Conservation (phyloP, 2,113 vertebrate species). For the Asarcornis scutulata region DNA sequence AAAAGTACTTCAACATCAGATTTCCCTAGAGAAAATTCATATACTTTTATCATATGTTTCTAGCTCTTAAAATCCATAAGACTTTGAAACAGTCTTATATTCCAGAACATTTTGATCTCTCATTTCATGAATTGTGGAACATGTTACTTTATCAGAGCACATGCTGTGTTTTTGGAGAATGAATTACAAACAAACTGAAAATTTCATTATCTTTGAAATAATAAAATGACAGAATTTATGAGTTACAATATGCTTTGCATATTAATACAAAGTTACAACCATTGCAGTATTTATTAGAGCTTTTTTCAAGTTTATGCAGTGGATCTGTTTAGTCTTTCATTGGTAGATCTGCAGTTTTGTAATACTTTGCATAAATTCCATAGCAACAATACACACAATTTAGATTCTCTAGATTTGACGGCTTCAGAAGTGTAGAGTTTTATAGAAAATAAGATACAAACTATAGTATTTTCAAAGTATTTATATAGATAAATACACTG, state of each 20-base stretch:
- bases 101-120: not conserved
- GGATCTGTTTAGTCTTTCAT: not conserved
- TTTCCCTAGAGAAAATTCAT: conserved; percentile 23
- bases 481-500: not conserved
- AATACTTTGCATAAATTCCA: conserved; percentile 67
- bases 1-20: not conserved
- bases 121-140: conserved; percentile 7
- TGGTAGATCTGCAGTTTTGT: conserved; percentile 1
- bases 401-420: not conserved
- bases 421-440: not conserved
- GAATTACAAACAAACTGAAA: conserved; percentile 10
- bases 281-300: not conserved
- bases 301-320: not conserved
- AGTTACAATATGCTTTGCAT: not conserved
- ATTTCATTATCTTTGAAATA: conserved; percentile 29
- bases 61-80: conserved; percentile 11
- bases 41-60: not conserved
- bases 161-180: not conserved
- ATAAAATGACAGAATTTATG: not conserved
- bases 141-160: not conserved
- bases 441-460: not conserved
- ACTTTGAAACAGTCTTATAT: not conserved
- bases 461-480: not conserved
- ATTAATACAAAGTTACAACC: not conserved
- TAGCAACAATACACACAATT: conserved; percentile 43